Evolutionary conservation across 53 echinoderm and acorn worm species (phyloP), one percentile per base, ranked within the genome.

Genomic region (Mesocentrotus franciscanus): DNA sequence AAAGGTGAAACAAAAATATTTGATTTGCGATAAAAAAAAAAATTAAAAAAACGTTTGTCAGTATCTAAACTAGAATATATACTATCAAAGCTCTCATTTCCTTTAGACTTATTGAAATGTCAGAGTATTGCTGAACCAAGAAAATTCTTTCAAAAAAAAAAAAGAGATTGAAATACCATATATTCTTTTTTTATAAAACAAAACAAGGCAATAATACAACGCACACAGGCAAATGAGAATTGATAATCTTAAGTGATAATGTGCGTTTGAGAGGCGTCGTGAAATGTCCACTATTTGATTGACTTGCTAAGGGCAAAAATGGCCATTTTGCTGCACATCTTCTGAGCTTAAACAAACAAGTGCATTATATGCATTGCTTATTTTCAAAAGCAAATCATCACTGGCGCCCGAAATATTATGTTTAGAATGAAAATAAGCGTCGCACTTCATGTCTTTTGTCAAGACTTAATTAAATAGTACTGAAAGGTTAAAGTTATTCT

Each of bases 371-470:
- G 49, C 58, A 42, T 42, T 81, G 81, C 81, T 81, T 81, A 81
- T 81, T 81, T 81, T 81, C 42, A 11, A 27, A 87, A 87, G 10
- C 60, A 87, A 87, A 87, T 87, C 4, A 58, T 9, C n/a, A 87
- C 58, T n/a, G 87, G 87, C 87, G 87, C 87, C 87, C 87, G 59
- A 87, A 84, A 87, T 87, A 87, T 87, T 57, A 87, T 87, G 87
- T 29, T 87, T 87, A 15, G 29, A 87, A 59, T 26, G 87, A 57
- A 87, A 87, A 87, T 58, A 87, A 87, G 58, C 87, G n/a, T 58
- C 13, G 57, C 27, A 24, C 58, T n/a, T 56, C n/a, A n/a, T 87
- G 87, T 87, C 87, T 87, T 87, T 87, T 87, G 27, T 87, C 87
- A 87, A n/a, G 87, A 20, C 27, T 87, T 87, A 56, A 87, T 87